Evolutionary conservation across 2,113 vertebrate species (phyloP), one percentile per base, ranked within the genome.

Genomic region (Gymnocephalus cernua): DNA sequence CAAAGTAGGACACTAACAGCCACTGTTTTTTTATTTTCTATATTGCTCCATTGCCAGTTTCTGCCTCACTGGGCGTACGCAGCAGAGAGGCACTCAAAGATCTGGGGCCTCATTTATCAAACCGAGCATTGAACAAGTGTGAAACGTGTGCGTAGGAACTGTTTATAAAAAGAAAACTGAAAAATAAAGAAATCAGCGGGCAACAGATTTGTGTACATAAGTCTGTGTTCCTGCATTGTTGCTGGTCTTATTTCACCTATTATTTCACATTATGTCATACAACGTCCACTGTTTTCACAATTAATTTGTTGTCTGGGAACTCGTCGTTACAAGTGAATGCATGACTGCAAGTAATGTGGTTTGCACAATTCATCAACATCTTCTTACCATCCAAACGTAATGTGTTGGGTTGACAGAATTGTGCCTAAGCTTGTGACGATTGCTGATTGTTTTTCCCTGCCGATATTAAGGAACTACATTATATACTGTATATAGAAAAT

Each of bases 1-100:
- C 74, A 83, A 65, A 85, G 78, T 70, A 71, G 77, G 68, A 80
- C 72, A 63, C 57, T 58, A 56, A 80, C 70, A 44, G 19, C 19
- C 23, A 9, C 50, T 75, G 3, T 70, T 56, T 77, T 6, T 14
- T 15, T 19, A 48, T 47, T 23, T 19, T 13, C 32, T 68, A 23
- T 79, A 73, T 69, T 75, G 75, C 86, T 83, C 77, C 77, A 38
- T 72, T 71, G 76, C 64, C 61, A 68, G 56, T 27, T 21, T 81
- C 68, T 61, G 80, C 77, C 82, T 82, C 77, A 25, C 27, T 59
- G 64, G 77, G 72, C 71, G 67, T 41, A 51, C 19, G 35, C 64
- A 77, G 83, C 88, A 80, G 74, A 89, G 74, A 90, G 87, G 90
- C 88, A 88, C 90, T 91, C 84, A 18, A 70, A 87, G 74, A 87